Conservation (phyloP, 2,888 invertebrate genomes). For the Zaprionus bogoriensis region DNA sequence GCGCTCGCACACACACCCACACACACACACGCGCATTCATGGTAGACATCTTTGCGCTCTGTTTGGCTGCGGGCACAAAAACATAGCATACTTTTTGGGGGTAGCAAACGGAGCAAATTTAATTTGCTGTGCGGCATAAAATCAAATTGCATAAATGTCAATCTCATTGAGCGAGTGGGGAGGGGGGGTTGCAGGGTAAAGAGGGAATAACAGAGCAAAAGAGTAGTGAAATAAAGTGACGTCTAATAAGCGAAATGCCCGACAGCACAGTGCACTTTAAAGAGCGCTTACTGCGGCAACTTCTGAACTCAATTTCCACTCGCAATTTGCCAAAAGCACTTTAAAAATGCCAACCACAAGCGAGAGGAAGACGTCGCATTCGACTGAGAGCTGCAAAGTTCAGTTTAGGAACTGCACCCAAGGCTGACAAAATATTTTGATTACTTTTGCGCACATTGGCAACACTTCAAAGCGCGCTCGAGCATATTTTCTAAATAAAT, state of each 20-base stretch:
- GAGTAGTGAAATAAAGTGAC: constrained; percentile 10
- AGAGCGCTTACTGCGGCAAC: constrained; percentile 37
- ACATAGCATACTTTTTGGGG: constrained; percentile 57
- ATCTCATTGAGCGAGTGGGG: constrained; percentile 38
- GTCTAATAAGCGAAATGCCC: constrained; percentile 39
- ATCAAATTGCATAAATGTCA: constrained; percentile 78
- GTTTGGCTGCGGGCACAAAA: constrained; percentile 47
- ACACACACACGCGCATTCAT: not conserved
- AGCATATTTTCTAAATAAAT: constrained; percentile 74
- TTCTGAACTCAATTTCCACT: constrained; percentile 48
- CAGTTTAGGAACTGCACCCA: constrained; percentile 39
- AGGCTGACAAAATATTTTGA: constrained; percentile 75
- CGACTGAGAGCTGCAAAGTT: not conserved
- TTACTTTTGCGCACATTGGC: constrained; percentile 68
- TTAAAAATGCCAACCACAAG: constrained; percentile 33
- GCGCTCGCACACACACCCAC: constrained; percentile 9
- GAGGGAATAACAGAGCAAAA: not conserved
- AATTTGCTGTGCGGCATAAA: constrained; percentile 69
- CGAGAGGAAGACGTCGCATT: constrained; percentile 1
- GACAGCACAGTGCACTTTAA: constrained; percentile 21
- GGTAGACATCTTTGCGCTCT: constrained; percentile 23
- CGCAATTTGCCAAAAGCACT: constrained; percentile 39
- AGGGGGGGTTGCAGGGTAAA: not conserved
- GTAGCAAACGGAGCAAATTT: constrained; percentile 56
- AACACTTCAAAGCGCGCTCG: constrained; percentile 56